These are phyloP conservation scores for Poeciliopsis paucimaculata DNA, from an alignment of 2,797 vertebrate genomes.

Conservation along the genomic window DNA sequence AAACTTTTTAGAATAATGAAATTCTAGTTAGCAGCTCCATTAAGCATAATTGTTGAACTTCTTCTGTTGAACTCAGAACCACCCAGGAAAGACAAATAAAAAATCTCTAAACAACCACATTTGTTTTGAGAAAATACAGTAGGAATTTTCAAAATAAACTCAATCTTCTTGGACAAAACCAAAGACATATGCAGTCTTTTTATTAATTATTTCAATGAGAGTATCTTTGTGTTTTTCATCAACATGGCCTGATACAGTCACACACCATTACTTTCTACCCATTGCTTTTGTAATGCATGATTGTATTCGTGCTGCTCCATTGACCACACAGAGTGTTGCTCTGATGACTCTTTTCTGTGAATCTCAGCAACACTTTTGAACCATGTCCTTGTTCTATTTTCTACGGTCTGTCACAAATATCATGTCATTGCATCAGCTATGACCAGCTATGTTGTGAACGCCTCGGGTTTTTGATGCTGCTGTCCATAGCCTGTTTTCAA, in stretches of 20 bases:
- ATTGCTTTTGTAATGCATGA: slow-evolving; percentile 59
- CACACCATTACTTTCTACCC: slow-evolving; percentile 38
- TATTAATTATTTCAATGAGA: slow-evolving; percentile 13
- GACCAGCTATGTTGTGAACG: slow-evolving; percentile 68
- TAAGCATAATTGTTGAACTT: slow-evolving; percentile 29
- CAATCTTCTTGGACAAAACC: not conserved
- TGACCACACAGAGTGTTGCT: slow-evolving; percentile 55
- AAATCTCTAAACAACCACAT: not conserved
- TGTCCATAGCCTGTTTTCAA: slow-evolving; percentile 80
- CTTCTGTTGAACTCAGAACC: slow-evolving; percentile 28
- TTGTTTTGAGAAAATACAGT: slow-evolving; percentile 8
- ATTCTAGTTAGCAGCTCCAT: slow-evolving; percentile 38
- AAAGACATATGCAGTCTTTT: not conserved
- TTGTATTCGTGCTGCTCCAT: slow-evolving; percentile 32
- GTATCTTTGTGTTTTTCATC: slow-evolving; percentile 23
- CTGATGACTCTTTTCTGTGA: slow-evolving; percentile 51
- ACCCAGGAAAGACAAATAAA: slow-evolving; percentile 3
- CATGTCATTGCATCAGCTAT: slow-evolving; percentile 80
- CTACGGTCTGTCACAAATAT: slow-evolving; percentile 76
- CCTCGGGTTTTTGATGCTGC: slow-evolving; percentile 71
- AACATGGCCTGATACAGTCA: slow-evolving; percentile 3
- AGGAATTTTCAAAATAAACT: slow-evolving; percentile 1
- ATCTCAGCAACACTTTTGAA: slow-evolving; percentile 72
- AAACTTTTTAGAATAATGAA: slow-evolving; percentile 26
- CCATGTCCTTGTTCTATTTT: slow-evolving; percentile 79